Conservation (phyloP, 2,113 vertebrate genomes). For the Silurus meridionalis region DNA sequence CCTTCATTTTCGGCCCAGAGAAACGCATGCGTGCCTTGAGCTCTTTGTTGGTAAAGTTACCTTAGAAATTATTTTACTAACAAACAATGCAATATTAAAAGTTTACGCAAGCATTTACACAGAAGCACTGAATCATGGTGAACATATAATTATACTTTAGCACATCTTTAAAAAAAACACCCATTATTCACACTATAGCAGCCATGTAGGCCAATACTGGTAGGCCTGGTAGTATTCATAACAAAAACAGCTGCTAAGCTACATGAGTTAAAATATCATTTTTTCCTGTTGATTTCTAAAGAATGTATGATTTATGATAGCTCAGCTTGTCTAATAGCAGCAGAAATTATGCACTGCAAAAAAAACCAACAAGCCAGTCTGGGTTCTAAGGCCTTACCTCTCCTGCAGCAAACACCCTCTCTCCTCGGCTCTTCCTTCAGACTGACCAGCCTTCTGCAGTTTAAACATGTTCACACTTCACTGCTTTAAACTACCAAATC, state of each 20-base stretch:
- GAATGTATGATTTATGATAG: too few species aligned
- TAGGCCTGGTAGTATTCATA: slow-evolving; percentile 17
- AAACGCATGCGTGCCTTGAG: slow-evolving; percentile 34
- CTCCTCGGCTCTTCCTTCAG: slow-evolving; percentile 1
- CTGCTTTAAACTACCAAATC: background rate
- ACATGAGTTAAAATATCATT: background rate
- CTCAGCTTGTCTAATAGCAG: background rate
- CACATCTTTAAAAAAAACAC: background rate
- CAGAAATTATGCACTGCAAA: background rate
- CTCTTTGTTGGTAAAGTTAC: slow-evolving; percentile 20
- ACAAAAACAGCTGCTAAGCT: slow-evolving; percentile 25
- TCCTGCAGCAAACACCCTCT: slow-evolving; percentile 9
- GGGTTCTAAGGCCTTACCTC: background rate
- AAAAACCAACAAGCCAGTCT: background rate
- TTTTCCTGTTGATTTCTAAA: background rate
- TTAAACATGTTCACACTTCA: background rate
- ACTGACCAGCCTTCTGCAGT: slow-evolving; percentile 24
- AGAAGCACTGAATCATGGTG: background rate
- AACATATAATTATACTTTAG: background rate
- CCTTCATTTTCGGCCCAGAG: slow-evolving; percentile 18
- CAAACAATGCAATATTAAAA: background rate
- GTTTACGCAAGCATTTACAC: background rate
- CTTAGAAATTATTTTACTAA: background rate
- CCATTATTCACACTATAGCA: background rate
- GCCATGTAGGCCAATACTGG: background rate